Percentiles rank a stretch among this genome's conserved stretches.
Evolutionary conservation across 2,113 vertebrate genomes (phyloP).

Genomic region (Pteruthius melanotis): DNA sequence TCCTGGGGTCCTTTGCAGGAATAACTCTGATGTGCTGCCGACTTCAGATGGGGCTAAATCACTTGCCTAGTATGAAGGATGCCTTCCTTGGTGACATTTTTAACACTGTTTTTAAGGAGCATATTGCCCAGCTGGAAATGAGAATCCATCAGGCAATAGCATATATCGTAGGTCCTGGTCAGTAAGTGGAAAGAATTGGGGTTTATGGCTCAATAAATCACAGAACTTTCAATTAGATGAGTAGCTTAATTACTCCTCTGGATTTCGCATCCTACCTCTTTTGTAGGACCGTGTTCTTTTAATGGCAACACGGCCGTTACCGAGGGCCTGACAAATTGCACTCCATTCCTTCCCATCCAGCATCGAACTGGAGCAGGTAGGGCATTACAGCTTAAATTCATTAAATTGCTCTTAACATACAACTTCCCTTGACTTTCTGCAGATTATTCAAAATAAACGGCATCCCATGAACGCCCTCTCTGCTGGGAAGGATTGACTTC

Average conservation of each 20-base stretch:
- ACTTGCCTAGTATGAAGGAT: constrained; percentile 29
- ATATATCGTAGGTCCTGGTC: constrained; percentile 59
- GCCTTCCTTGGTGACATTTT: constrained; percentile 54
- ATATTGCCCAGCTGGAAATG: constrained; percentile 66
- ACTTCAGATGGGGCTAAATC: constrained; percentile 34
- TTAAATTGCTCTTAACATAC: background rate
- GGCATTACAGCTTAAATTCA: background rate
- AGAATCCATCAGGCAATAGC: constrained; percentile 58
- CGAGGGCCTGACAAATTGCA: constrained; percentile 30
- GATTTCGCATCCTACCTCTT: constrained; percentile 63
- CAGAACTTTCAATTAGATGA: constrained; percentile 61
- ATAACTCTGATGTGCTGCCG: background rate
- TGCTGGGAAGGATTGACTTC: background rate
- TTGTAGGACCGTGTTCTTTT: constrained; percentile 46
- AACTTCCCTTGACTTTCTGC: background rate
- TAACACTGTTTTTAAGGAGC: constrained; percentile 52
- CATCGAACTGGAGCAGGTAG: constrained; percentile 28
- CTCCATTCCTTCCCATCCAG: background rate
- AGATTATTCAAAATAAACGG: constrained; percentile 6
- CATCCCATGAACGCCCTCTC: background rate
- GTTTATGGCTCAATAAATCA: constrained; percentile 67
- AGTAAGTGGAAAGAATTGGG: constrained; percentile 67
- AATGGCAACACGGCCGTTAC: constrained; percentile 43
- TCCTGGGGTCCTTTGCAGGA: background rate
- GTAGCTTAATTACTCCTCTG: constrained; percentile 60